phyloP scores from a whole-genome alignment of 2,888 invertebrate species.

The Dicranocentrus wangi region DNA sequence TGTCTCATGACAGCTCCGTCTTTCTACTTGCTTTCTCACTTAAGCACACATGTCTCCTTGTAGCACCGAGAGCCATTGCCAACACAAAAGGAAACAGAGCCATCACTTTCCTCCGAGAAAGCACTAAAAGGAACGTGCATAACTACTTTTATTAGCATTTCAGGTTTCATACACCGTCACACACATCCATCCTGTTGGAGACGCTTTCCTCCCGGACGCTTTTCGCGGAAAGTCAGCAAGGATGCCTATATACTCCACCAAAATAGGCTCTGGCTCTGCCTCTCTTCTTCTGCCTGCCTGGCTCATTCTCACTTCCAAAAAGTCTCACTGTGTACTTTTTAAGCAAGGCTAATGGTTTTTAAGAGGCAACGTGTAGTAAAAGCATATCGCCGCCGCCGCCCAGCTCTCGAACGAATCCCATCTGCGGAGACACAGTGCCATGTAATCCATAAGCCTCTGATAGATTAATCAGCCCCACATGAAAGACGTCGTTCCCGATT shows the following conservation, averaged over 20 bases:
- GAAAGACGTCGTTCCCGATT: slow-evolving; percentile 51
- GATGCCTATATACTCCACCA: too few species aligned
- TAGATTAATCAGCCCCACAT: slow-evolving; percentile 60
- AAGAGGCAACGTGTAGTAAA: too few species aligned
- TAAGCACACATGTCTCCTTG: not conserved
- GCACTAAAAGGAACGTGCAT: not conserved
- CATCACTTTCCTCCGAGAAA: not conserved
- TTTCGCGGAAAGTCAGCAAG: too few species aligned
- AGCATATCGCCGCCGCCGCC: too few species aligned
- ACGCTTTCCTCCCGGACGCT: not conserved
- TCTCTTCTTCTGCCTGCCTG: too few species aligned
- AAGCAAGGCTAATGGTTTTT: too few species aligned
- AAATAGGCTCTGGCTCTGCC: too few species aligned
- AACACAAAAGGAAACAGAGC: not conserved
- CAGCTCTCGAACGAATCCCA: slow-evolving; percentile 4
- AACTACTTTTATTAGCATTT: slow-evolving; percentile 6
- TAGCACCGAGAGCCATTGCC: too few species aligned
- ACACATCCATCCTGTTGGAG: not conserved
- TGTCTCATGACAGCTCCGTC: slow-evolving; percentile 36
- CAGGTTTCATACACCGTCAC: not conserved
- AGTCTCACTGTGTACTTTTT: too few species aligned
- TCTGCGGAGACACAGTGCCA: slow-evolving; percentile 13
- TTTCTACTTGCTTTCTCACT: slow-evolving; percentile 10
- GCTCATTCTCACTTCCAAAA: too few species aligned
- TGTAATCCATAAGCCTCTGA: slow-evolving; percentile 45